Evolutionary conservation across 1,140 invertebrate species (phyloP).

Genomic region (Heliconius congener): DNA sequence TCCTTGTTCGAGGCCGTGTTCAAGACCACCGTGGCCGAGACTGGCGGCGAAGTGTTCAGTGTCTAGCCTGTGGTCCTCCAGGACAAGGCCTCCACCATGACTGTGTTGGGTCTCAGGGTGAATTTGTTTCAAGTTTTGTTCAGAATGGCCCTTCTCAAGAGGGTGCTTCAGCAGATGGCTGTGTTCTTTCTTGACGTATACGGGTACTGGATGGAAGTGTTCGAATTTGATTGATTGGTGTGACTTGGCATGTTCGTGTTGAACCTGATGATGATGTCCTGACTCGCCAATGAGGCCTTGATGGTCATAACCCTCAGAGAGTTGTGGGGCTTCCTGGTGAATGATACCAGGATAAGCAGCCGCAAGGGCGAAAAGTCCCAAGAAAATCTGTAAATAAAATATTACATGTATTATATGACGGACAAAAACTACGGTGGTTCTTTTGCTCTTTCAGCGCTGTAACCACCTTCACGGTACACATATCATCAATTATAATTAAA

Average conservation of each 20-base stretch:
- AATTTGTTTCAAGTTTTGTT: slow-evolving; percentile 82
- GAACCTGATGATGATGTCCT: slow-evolving; percentile 82
- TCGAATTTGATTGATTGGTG: slow-evolving; percentile 85
- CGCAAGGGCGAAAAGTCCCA: slow-evolving; percentile 74
- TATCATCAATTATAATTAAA: neutral
- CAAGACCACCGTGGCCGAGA: slow-evolving; percentile 56
- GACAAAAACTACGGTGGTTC: neutral
- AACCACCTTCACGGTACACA: neutral
- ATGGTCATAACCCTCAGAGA: slow-evolving; percentile 67
- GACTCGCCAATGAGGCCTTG: slow-evolving; percentile 79
- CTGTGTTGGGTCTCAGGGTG: slow-evolving; percentile 82
- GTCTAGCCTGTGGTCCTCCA: slow-evolving; percentile 82
- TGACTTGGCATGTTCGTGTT: slow-evolving; percentile 84
- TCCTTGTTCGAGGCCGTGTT: slow-evolving; percentile 60
- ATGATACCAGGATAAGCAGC: slow-evolving; percentile 75
- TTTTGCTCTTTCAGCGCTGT: neutral
- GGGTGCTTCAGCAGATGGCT: slow-evolving; percentile 83
- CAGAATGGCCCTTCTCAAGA: slow-evolving; percentile 83
- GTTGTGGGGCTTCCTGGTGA: slow-evolving; percentile 70
- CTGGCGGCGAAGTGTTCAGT: slow-evolving; percentile 77
- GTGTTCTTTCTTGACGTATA: slow-evolving; percentile 85
- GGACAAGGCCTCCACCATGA: slow-evolving; percentile 81
- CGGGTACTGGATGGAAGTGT: slow-evolving; percentile 84
- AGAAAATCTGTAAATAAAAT: slow-evolving; percentile 69
- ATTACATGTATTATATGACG: neutral